These are phyloP conservation scores for Labroides dimidiatus DNA, from an alignment of 2,797 vertebrate genomes.

Conservation along the genomic window DNA sequence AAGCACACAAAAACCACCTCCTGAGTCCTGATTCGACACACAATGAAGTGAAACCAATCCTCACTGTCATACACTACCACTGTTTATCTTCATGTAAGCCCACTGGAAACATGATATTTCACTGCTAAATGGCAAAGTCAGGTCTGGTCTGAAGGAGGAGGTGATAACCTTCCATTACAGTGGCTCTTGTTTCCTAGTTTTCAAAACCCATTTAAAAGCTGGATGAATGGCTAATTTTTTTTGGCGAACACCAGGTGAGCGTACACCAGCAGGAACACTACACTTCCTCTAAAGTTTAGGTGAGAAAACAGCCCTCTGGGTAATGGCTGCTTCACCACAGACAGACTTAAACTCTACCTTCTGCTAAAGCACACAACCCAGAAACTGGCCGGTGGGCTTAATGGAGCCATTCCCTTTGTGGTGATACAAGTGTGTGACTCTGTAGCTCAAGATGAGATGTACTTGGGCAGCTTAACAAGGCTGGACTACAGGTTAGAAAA, in stretches of 20 bases:
- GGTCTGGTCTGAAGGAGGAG: slow-evolving; percentile 15
- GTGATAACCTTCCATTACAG: slow-evolving; percentile 20
- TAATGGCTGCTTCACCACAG: slow-evolving; percentile 50
- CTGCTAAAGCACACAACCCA: slow-evolving; percentile 16
- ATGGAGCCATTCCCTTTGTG: slow-evolving; percentile 30
- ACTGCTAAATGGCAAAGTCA: slow-evolving; percentile 35
- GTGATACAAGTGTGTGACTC: slow-evolving; percentile 15
- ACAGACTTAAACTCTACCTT: slow-evolving; percentile 37
- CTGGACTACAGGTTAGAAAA: slow-evolving; percentile 49
- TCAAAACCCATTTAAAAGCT: slow-evolving; percentile 8
- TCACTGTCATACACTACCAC: slow-evolving; percentile 12
- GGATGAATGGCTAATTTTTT: slow-evolving; percentile 40
- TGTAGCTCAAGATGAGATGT: slow-evolving; percentile 46
- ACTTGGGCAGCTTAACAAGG: slow-evolving; percentile 43
- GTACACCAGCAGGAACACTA: slow-evolving; percentile 65
- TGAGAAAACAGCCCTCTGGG: slow-evolving; percentile 51
- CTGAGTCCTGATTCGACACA: slow-evolving; percentile 41
- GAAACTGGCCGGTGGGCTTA: slow-evolving; percentile 7
- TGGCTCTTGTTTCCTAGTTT: slow-evolving; percentile 7
- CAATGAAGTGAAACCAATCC: slow-evolving; percentile 28
- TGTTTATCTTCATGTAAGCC: slow-evolving; percentile 17
- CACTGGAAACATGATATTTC: slow-evolving; percentile 39
- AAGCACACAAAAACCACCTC: slow-evolving; percentile 50
- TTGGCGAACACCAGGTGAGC: slow-evolving; percentile 38
- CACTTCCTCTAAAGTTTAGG: slow-evolving; percentile 75